Base-by-base conservation (phyloP, 2,113 vertebrate genomes). In the Callipepla californica region DNA sequence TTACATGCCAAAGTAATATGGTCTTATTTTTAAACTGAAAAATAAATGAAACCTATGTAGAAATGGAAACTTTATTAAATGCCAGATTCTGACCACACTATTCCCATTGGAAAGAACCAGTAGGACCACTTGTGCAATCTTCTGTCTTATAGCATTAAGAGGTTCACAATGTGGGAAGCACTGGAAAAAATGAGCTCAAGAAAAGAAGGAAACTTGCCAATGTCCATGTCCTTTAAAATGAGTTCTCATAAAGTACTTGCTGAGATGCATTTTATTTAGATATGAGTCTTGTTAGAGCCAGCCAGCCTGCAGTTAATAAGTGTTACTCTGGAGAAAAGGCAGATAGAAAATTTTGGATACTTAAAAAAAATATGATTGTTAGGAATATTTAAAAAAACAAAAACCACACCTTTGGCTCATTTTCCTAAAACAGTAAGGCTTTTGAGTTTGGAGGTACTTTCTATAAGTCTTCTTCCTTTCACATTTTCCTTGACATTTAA, bases 11-110 rank as follows among this genome's bases (percentile, higher is more conserved):
- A 91, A 94, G 44, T 47, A 76, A 87, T 88, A 93, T 13, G 51
- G 86, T 80, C 69, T 92, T 95, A 92, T 95, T 94, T 94, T 96
- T 86, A 95, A 94, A 88, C 61, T 75, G 90, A 94, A 88, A 95
- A 96, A 94, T 90, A 96, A 93, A 90, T 90, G 69, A 96, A 94
- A 92, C 89, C 83, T 94, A 57, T 85, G 88, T 84, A 68, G 91
- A 92, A 95, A 93, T 93, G 94, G 91, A 96, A 95, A 95, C 80
- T 93, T 93, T 48, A 18, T 59, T 72, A 63, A 90, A 58, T 91
- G 91, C 95, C 95, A 94, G 77, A 89, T 82, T 87, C 75, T 96
- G 80, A 92, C 94, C 91, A 79, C 1, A 3, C 88, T 90, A 44
- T 59, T 96, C 95, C 94, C 87, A n/a, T 18, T 91, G 87, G 80